A percentile compares a stretch with the other conserved stretches of the same genome.
phyloP scores from a whole-genome alignment of 2,888 invertebrate species.

The Pocota personata region DNA sequence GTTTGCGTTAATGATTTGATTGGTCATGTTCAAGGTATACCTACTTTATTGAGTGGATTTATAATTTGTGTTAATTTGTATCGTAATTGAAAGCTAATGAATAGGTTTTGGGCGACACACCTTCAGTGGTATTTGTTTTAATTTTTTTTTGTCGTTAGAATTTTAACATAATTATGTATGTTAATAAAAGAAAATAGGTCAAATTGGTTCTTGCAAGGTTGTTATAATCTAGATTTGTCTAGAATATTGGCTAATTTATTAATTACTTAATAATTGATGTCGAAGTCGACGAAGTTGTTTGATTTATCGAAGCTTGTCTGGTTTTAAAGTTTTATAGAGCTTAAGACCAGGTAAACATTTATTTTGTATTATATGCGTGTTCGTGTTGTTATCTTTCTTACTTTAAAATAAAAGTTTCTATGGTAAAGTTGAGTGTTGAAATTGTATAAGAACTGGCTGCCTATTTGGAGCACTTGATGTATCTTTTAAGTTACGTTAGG shows the following conservation, averaged over 20 bases:
- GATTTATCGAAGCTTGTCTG: too few species aligned
- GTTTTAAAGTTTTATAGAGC: too few species aligned
- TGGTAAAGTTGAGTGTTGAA: too few species aligned
- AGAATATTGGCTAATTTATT: background rate
- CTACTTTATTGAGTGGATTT: background rate
- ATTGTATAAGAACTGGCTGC: too few species aligned
- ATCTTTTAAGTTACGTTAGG: too few species aligned
- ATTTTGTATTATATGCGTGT: too few species aligned
- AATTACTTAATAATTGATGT: background rate
- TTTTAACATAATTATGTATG: background rate
- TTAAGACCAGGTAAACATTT: too few species aligned
- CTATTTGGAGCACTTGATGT: too few species aligned
- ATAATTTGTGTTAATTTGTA: background rate
- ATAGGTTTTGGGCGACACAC: background rate
- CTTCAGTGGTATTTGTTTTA: background rate
- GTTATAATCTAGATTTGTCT: background rate
- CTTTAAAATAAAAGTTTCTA: too few species aligned
- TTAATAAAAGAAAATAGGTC: background rate
- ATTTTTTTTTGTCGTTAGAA: background rate
- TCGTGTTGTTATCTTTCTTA: too few species aligned
- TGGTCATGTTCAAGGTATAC: conserved; percentile 74
- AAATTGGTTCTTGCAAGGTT: background rate
- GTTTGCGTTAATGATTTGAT: conserved; percentile 89
- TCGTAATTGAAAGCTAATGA: background rate
- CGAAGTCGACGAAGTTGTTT: too few species aligned